These are phyloP conservation scores for Chaetodon trifasciatus DNA, from an alignment of 2,797 vertebrate genomes.

Conservation along the genomic window DNA sequence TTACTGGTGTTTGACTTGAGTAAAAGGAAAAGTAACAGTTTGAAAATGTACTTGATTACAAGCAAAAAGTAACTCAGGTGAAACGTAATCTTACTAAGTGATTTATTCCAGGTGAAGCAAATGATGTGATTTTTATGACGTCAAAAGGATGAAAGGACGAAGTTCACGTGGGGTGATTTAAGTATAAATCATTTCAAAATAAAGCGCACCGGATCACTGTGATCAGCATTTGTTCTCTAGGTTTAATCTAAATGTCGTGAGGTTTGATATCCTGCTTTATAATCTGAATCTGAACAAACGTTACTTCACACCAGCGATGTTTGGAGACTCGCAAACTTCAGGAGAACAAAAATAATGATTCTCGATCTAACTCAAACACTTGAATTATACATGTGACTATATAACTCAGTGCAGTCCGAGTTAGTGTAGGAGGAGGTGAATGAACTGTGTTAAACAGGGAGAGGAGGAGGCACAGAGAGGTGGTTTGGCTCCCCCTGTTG, in stretches of 20 bases:
- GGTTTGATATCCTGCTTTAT: background rate
- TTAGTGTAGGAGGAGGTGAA: background rate
- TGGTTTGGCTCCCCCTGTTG: constrained; percentile 57
- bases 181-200: background rate
- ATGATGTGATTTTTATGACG: background rate
- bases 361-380: background rate
- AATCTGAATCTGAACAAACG: background rate
- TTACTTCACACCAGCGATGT: background rate
- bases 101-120: background rate
- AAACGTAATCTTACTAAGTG: no score
- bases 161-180: background rate
- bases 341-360: background rate
- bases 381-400: background rate
- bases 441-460: background rate
- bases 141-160: background rate
- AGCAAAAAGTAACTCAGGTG: no score
- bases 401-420: background rate
- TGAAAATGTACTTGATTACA: background rate
- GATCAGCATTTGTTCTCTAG: no score
- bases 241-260: background rate
- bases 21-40: background rate
- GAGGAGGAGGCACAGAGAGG: background rate
- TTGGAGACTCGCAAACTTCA: background rate
- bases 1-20: background rate
- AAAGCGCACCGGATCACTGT: background rate